Percentiles rank a stretch among this genome's conserved stretches.
phyloP scores from a whole-genome alignment of 2,888 invertebrate genomes.

The Apomyelois bistriatella region DNA sequence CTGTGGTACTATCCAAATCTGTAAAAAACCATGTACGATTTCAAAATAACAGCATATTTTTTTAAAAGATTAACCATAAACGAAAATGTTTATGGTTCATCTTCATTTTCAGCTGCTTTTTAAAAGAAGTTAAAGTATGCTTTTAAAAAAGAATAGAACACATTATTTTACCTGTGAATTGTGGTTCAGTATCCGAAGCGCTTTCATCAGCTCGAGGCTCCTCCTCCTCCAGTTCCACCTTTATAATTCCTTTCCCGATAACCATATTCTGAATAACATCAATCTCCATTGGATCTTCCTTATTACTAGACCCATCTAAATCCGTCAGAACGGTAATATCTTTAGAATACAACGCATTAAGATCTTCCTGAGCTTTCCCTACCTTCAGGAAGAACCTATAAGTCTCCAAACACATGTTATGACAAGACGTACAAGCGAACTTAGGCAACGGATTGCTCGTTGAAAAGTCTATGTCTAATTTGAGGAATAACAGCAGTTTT shows the following conservation, averaged over 20 bases:
- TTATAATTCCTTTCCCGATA: background rate
- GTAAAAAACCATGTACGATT: too few species aligned
- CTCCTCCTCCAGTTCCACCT: background rate
- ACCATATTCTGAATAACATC: slow-evolving; percentile 2
- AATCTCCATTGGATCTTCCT: background rate
- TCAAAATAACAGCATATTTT: too few species aligned
- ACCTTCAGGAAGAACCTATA: background rate
- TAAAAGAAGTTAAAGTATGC: too few species aligned
- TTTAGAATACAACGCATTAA: background rate
- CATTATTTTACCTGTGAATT: background rate
- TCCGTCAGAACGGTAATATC: background rate
- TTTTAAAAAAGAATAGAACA: too few species aligned
- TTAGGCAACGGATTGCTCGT: background rate
- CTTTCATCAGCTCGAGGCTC: background rate
- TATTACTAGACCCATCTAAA: background rate
- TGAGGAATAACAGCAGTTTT: background rate
- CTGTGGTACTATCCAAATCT: too few species aligned
- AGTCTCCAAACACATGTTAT: background rate
- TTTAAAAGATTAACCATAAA: too few species aligned
- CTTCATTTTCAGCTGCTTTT: too few species aligned
- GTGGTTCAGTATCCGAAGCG: background rate
- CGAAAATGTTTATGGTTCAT: too few species aligned
- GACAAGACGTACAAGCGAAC: background rate
- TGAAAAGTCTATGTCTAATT: background rate
- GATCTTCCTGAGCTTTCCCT: background rate